These are phyloP conservation scores for Herpailurus yagouaroundi DNA, from an alignment of 2,113 vertebrate genomes.

Conservation along the genomic window DNA sequence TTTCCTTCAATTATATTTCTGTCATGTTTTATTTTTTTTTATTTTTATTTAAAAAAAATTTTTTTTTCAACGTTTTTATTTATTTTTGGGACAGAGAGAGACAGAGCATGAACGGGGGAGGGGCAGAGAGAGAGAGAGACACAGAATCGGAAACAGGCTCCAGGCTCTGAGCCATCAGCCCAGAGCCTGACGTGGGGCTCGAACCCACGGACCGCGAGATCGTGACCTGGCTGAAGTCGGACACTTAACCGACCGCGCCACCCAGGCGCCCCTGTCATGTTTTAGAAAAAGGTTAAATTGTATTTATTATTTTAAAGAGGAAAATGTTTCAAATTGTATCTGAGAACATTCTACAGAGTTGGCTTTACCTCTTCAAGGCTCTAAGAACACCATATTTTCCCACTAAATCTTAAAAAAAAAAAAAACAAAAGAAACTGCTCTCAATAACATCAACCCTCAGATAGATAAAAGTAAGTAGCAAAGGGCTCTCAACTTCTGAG, in stretches of 20 bases:
- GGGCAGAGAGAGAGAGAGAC: no score
- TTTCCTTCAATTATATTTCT: slow-evolving; percentile 53
- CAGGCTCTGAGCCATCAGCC: no score
- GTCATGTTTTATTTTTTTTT: background rate
- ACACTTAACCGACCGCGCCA: no score
- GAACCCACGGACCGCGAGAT: no score
- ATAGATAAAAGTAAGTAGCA: background rate
- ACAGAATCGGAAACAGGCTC: no score
- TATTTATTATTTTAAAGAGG: slow-evolving; percentile 39
- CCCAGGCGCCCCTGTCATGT: background rate
- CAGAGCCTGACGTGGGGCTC: no score
- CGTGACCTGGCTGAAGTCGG: no score
- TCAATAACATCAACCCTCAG: background rate
- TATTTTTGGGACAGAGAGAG: no score
- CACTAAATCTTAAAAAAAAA: background rate
- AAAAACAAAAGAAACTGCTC: background rate
- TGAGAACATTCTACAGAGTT: background rate
- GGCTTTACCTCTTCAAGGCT: background rate
- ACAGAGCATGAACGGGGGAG: no score
- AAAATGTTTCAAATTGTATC: background rate
- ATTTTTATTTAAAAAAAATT: no score
- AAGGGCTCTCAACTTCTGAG: background rate
- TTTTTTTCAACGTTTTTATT: no score
- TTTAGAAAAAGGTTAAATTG: slow-evolving; percentile 48
- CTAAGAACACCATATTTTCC: background rate